Evolutionary conservation across 1,140 invertebrate genomes (phyloP), one percentile per base, ranked within the genome.

Genomic region (Magallana gigas): DNA sequence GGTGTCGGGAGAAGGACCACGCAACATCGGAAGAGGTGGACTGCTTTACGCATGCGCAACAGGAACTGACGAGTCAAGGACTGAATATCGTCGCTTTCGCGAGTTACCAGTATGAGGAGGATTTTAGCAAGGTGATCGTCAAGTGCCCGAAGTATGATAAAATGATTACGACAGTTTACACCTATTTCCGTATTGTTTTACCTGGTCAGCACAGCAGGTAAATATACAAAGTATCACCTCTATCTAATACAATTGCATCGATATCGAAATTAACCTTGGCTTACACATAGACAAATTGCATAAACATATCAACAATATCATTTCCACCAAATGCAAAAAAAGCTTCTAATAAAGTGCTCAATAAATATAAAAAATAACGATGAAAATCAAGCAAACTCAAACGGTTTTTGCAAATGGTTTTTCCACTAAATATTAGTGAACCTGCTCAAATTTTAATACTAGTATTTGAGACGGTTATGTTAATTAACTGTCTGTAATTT

Each of bases 51-150:
- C 88, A 90, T 18, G 91, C 91, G 1, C 80, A 83, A 11, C 11
- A 88, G 71, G 91, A 92, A 57, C 59, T 93, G 23, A 71, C 82
- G 6, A 57, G 12, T 9, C 62, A 84, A 59, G 91, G 88, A 5
- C 83, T 92, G 1, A 91, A 88, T 8, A 87, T 93, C 5, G 60
- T 80, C 1, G 84, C 87, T 1, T 87, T 93, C 7, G 48, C 87
- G 0, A 91, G 89, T 0, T 93, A 92, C 82, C 64, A 90, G 71
- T 90, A 92, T 68, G 92, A 92, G 57, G 92, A 93, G 87, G 81
- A 90, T 8, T 93, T 91, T 82, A 88, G 89, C 64, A 84, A 90
- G 36, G 84, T 57, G 18, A 88, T 93, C n/a, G 83, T 93, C 48
- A 59, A 85, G 1, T 93, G 92, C 90, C 91, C 91, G 6, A 57